Conservation (phyloP, 2,888 invertebrate species). For the Acleris literana region DNA sequence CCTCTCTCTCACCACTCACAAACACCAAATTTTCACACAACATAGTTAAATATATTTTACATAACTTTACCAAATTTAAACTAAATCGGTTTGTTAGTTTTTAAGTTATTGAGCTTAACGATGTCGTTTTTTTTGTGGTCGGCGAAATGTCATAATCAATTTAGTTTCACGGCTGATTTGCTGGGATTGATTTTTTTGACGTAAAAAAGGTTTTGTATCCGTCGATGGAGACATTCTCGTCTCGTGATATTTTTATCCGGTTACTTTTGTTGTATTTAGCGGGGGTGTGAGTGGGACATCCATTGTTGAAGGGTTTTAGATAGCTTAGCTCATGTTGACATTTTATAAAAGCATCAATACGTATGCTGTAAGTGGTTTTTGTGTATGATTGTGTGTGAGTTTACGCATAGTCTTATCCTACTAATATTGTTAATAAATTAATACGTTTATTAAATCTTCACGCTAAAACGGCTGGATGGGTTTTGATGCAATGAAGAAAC, state of each 20-base stretch:
- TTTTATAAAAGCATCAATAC: too few species aligned
- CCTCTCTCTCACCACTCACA: background rate
- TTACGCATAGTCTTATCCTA: too few species aligned
- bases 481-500: too few species aligned
- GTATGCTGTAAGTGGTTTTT: too few species aligned
- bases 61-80: conserved; percentile 4
- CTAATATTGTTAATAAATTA: too few species aligned
- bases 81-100: background rate
- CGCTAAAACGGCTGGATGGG: too few species aligned
- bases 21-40: conserved; percentile 15
- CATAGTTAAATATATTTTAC: background rate
- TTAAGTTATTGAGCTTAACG: conserved; percentile 16
- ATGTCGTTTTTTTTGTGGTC: conserved; percentile 22
- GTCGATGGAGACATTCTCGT: background rate
- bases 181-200: conserved; percentile 25
- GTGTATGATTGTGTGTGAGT: too few species aligned
- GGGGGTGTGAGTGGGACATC: too few species aligned
- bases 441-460: too few species aligned
- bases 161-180: conserved; percentile 34
- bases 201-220: conserved; percentile 8
- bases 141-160: conserved; percentile 29
- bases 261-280: background rate
- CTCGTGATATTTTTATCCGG: background rate
- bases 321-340: too few species aligned
- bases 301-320: too few species aligned